A percentile compares a stretch with the other conserved stretches of the same genome.
Evolutionary conservation across 2,113 vertebrate genomes (phyloP).

Genomic region (Apteryx owenii): DNA sequence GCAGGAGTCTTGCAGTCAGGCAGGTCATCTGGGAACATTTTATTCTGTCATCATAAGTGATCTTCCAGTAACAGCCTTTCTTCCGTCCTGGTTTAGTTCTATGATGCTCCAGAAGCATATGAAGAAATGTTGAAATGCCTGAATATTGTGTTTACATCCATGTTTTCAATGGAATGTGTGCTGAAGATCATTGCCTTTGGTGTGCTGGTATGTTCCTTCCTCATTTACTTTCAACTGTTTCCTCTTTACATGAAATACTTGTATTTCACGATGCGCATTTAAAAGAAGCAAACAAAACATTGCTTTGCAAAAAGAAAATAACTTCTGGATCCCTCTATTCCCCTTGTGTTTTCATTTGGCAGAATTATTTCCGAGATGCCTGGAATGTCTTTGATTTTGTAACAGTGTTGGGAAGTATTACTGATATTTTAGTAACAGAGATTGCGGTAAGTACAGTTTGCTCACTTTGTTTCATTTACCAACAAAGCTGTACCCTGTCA

Average conservation of each 20-base stretch:
- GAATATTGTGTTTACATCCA: constrained; percentile 94
- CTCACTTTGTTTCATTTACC: neutral
- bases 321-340: neutral
- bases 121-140: constrained; percentile 94
- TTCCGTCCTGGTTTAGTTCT: constrained; percentile 80
- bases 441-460: constrained; percentile 88
- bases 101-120: constrained; percentile 89
- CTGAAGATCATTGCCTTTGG: constrained; percentile 97
- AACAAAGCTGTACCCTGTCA: neutral
- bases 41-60: neutral
- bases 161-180: constrained; percentile 95
- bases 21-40: neutral
- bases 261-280: rapidly evolving
- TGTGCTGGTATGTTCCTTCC: constrained; percentile 84
- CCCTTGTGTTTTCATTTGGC: constrained; percentile 48
- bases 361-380: constrained; percentile 97
- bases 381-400: constrained; percentile 99
- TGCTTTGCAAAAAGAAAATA: neutral
- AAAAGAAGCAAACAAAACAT: neutral
- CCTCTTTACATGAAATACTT: neutral
- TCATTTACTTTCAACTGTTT: neutral
- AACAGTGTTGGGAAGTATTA: constrained; percentile 97
- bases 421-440: constrained; percentile 98
- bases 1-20: neutral
- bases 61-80: neutral